A percentile compares a stretch with the other conserved stretches of the same genome.
Conservation (phyloP, 2,888 invertebrate genomes). For the Saturnia pavonia region DNA sequence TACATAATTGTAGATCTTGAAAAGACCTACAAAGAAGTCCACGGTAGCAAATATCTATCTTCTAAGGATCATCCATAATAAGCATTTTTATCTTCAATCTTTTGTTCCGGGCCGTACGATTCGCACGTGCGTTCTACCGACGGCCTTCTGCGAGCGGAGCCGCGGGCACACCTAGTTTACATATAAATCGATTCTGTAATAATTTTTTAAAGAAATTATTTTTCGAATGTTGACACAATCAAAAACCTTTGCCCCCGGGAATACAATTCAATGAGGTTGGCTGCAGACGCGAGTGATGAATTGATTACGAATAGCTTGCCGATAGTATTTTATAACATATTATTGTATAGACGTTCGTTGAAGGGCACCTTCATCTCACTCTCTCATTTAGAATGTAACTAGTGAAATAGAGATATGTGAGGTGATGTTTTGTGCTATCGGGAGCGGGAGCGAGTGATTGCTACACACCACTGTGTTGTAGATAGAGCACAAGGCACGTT, state of each 20-base stretch:
- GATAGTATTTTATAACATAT: constrained; percentile 36
- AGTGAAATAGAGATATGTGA: constrained; percentile 15
- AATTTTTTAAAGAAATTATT: constrained; percentile 11
- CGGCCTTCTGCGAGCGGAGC: too few species aligned
- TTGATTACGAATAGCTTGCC: constrained; percentile 47
- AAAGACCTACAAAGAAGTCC: too few species aligned
- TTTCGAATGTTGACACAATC: constrained; percentile 38
- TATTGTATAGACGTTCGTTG: constrained; percentile 36
- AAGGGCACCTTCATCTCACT: constrained; percentile 27
- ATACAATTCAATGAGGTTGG: constrained; percentile 41
- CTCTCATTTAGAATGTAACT: constrained; percentile 2
- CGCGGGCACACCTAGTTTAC: too few species aligned
- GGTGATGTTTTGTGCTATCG: constrained; percentile 16
- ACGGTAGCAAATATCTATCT: too few species aligned
- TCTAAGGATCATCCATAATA: too few species aligned
- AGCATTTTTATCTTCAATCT: too few species aligned
- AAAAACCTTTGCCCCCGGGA: constrained; percentile 43
- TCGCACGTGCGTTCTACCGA: too few species aligned
- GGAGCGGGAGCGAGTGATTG: constrained; percentile 3
- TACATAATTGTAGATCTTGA: too few species aligned
- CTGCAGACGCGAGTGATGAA: constrained; percentile 41
- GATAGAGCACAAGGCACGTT: constrained; percentile 72
- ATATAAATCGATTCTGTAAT: background rate
- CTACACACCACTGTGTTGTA: constrained; percentile 36
- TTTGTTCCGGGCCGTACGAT: too few species aligned